These are phyloP conservation scores for Muscidifurax raptorellus DNA, from an alignment of 1,140 invertebrate species.

Conservation along the genomic window DNA sequence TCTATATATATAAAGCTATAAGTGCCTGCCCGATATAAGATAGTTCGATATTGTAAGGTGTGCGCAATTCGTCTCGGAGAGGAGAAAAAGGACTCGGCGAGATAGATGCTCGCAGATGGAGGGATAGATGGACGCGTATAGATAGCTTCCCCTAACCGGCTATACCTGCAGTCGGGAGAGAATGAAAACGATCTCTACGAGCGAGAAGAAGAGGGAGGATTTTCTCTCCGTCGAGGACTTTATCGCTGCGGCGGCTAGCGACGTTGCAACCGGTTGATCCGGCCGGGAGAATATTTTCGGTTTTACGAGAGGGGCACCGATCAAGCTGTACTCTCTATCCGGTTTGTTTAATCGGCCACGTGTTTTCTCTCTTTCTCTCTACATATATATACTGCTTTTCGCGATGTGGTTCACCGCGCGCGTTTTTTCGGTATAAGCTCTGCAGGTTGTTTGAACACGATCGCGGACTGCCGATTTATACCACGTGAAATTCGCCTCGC, in stretches of 20 bases:
- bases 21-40: neutral
- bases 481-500: no score
- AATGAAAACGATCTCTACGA: neutral
- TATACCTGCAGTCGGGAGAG: neutral
- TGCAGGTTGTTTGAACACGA: no score
- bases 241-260: neutral
- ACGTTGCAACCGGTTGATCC: constrained; percentile 47
- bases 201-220: neutral
- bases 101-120: neutral
- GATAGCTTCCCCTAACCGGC: neutral
- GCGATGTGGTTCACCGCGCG: neutral
- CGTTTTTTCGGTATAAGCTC: no score
- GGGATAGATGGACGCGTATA: neutral
- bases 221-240: constrained; percentile 4
- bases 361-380: neutral
- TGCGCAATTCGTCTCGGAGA: no score
- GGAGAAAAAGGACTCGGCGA: no score
- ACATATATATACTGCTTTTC: no score
- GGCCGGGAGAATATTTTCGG: constrained; percentile 35
- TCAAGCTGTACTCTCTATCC: constrained; percentile 45
- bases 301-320: constrained; percentile 43
- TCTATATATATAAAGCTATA: no score
- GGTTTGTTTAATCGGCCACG: constrained; percentile 25
- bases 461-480: no score
- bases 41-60: constrained; percentile 22